Conservation (phyloP, 2,888 invertebrate genomes). For the Brenthis ino region DNA sequence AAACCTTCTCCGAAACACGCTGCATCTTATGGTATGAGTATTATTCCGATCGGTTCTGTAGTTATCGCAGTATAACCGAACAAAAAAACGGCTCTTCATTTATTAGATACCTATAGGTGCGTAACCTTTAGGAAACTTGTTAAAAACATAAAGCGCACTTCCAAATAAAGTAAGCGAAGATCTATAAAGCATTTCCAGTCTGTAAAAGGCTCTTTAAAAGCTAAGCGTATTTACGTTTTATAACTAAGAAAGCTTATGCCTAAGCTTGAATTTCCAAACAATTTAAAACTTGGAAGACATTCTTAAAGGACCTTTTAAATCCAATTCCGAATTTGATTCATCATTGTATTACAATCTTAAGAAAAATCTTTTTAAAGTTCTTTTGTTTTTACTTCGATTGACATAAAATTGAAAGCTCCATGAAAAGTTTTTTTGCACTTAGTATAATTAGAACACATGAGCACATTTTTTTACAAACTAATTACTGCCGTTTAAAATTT, state of each 20-base stretch:
- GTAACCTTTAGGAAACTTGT: no score
- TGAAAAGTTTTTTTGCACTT: conserved; percentile 10
- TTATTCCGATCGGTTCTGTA: no score
- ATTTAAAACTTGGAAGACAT: conserved; percentile 7
- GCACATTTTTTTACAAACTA: not conserved
- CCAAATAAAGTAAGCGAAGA: not conserved
- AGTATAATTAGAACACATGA: conserved; percentile 1
- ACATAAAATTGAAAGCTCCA: not conserved
- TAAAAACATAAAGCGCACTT: no score
- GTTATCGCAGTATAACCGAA: no score
- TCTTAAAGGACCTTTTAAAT: conserved; percentile 16
- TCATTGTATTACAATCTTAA: not conserved
- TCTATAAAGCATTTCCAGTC: not conserved
- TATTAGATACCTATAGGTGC: no score
- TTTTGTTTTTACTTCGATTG: conserved; percentile 9
- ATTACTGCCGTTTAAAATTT: conserved; percentile 1
- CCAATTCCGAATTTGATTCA: conserved; percentile 7
- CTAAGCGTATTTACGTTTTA: not conserved
- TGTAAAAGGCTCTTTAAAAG: not conserved
- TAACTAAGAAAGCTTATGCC: conserved; percentile 9
- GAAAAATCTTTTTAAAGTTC: not conserved
- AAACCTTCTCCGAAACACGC: no score
- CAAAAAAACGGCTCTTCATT: no score
- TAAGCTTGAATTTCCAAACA: conserved; percentile 11
- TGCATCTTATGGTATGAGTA: no score